Conservation (phyloP, 2,113 vertebrate species). For the Sminthopsis crassicaudata region DNA sequence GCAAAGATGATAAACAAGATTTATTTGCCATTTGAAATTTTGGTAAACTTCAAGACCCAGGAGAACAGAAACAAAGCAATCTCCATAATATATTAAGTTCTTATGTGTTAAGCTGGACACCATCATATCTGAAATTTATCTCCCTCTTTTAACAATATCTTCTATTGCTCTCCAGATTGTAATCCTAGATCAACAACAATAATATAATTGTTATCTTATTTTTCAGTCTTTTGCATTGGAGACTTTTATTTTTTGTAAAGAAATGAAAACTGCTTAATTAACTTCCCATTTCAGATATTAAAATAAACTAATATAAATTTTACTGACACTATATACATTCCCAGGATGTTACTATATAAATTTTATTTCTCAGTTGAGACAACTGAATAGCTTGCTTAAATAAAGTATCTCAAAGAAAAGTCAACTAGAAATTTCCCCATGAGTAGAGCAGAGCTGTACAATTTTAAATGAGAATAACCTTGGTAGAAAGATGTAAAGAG, state of each 20-base stretch:
- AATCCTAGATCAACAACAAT: constrained; percentile 14
- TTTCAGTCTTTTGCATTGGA: neutral
- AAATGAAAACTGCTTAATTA: constrained; percentile 38
- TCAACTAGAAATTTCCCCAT: neutral
- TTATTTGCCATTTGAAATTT: neutral
- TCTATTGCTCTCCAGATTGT: constrained; percentile 15
- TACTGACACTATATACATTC: neutral
- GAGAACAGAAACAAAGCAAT: neutral
- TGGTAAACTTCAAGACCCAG: constrained; percentile 14
- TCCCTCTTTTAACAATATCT: neutral
- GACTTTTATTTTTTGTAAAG: neutral
- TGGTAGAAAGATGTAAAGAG: neutral
- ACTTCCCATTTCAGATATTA: constrained; percentile 30
- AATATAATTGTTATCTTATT: neutral
- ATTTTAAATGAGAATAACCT: neutral
- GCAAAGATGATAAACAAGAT: neutral
- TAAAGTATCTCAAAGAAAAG: neutral
- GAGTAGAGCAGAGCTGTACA: neutral
- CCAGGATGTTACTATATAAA: neutral
- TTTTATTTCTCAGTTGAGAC: neutral
- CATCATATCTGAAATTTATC: neutral
- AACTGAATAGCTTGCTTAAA: neutral
- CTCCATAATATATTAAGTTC: neutral
- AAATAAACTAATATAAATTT: constrained; percentile 24
- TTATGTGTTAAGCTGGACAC: constrained; percentile 21